Evolutionary conservation across 2,888 invertebrate genomes (phyloP), one percentile per base, ranked within the genome.

Genomic region (Drosophila vallismaia): DNA sequence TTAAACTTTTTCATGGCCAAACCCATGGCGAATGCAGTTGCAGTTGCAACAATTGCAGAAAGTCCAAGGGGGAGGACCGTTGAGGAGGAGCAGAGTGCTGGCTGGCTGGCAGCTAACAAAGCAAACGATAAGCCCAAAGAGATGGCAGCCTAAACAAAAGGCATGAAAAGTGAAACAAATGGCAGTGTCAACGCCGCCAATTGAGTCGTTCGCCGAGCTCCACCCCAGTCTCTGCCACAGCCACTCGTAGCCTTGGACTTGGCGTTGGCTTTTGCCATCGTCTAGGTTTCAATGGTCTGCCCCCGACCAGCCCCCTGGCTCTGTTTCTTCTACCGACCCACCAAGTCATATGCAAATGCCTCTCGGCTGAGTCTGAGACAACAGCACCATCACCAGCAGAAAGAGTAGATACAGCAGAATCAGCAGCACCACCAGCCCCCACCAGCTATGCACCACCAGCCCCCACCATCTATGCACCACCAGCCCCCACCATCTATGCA

Each of bases 1-100:
- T 77, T 82, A 70, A 84, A 77, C 83, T 69, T 80, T 81, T 85
- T 85, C 84, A 85, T 88, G 88, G 84, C 71, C 84, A 86, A 75
- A 71, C 51, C 48, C 51, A 46, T 63, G 69, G 55, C 62, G 38
- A 54, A 38, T 64, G 64, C 68, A 77, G 74, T 70, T 64, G 64
- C 68, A 77, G 74, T 70, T 83, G 75, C 69, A 69, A 73, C 76
- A 67, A 71, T 74, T 75, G 75, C 56, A 54, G 64, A 44, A 50
- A 60, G 38, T 48, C 36, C 55, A 31, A 29, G 7, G 29, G 51
- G 44, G 44, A 4, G 24, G n/a, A 5, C 0, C 1, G 1, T 14
- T 14, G 26, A 24, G 4, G 8, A 10, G 12, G 40, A 6, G 38
- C 26, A 9, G 24, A 12, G 48, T 57, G 14, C 29, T 28, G 36